Evolutionary conservation across 1,140 invertebrate species (phyloP).

Genomic region (Maniola jurtina): DNA sequence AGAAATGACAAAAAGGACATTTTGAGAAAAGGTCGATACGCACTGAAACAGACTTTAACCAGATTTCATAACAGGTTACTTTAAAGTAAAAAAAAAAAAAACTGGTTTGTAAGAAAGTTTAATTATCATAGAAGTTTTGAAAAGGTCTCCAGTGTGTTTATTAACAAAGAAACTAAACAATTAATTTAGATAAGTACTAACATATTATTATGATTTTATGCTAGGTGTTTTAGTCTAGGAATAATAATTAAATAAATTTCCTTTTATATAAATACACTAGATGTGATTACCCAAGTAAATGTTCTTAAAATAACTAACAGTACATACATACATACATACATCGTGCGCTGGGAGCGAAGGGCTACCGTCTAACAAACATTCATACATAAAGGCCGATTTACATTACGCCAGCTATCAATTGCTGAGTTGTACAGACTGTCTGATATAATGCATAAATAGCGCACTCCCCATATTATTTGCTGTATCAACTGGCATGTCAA

Average conservation of each 20-base stretch:
- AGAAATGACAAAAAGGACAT: no score
- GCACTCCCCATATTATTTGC: no score
- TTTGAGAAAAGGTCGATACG: no score
- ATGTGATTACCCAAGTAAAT: conserved; percentile 65
- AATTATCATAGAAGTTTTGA: conserved; percentile 74
- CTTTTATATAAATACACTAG: conserved; percentile 73
- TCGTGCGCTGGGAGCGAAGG: conserved; percentile 9
- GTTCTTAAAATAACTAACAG: conserved; percentile 60
- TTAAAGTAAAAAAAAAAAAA: conserved; percentile 25
- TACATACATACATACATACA: conserved; percentile 49
- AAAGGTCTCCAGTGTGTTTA: conserved; percentile 73
- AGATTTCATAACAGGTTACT: not conserved
- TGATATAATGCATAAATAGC: no score
- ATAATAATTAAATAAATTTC: conserved; percentile 69
- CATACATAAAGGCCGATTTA: not conserved
- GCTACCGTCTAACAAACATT: not conserved
- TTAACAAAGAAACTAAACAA: conserved; percentile 74
- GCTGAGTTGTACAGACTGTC: no score
- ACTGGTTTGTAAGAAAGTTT: conserved; percentile 75
- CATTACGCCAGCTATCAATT: not conserved
- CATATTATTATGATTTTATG: conserved; percentile 70
- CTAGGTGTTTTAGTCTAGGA: conserved; percentile 70
- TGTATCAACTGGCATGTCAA: no score
- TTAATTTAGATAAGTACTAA: conserved; percentile 77
- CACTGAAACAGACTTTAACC: no score